Evolutionary conservation across 1,140 invertebrate genomes (phyloP), one percentile per base, ranked within the genome.

Genomic region (Coboldia fuscipes): DNA sequence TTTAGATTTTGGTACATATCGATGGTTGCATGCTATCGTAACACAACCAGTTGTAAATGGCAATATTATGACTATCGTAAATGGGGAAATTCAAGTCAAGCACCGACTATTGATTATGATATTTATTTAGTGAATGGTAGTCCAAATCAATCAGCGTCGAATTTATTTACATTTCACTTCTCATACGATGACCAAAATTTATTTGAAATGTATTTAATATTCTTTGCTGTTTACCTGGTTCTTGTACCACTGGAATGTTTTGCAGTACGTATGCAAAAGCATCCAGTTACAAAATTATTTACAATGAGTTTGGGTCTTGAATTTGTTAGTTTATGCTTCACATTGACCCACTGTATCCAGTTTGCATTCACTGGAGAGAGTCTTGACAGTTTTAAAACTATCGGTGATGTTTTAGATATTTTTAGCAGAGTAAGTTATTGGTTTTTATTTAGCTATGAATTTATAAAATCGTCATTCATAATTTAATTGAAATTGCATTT

Each of bases 81-180:
- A 20, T 19, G 3, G 14, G 12, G n/a, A 8, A 26, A n/a, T 23
- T 17, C 28, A 17, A 18, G 24, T 15, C 28, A 28, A 16, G 26
- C 26, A 10, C 27, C 7, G 17, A 5, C 24, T 36, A 56, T 94
- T 12, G 58, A 84, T 24, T 97, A 96, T 57, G 83, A 97, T 54
- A 78, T 97, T 38, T 92, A 86, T 77, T 61, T 97, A 17, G 89
- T 96, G 0, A 97, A 97, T 65, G 88, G 90, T 27, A 82, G 89
- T 59, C 90, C 92, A 1, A 82, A 85, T 46, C 63, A 66, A 38
- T 81, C 75, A 35, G 66, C 71, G 16, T 75, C 75, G 39, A 90
- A 85, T 56, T 78, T 77, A 37, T 68, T 96, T 44, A 74, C 84
- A 38, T 90, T 89, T 60, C 89, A 97, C 54, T 96, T 94, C 55